Base-by-base conservation (phyloP, 2,113 vertebrate species). In the Arothron firmamentum region DNA sequence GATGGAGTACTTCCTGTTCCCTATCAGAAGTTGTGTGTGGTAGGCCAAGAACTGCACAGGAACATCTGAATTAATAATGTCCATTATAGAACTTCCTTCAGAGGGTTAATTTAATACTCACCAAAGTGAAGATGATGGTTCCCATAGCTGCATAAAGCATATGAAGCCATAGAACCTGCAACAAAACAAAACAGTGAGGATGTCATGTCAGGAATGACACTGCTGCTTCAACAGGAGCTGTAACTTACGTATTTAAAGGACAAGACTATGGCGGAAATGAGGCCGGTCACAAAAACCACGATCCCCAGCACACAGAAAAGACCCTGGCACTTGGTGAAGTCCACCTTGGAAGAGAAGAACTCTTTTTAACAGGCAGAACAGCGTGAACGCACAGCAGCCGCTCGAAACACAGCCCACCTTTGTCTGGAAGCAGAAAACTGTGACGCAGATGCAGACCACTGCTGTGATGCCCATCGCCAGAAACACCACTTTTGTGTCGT, bases 381-480 rank as follows among this genome's bases (percentile, higher is more conserved):
- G 56, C 10, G 57, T 6, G 52, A 62, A 47, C 2, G 47, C 18
- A 52, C 7, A 19, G n/a, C 0, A 0, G 34, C 2, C 3, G 31
- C 52, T 43, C 25, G 16, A 57, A 28, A 31, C 14, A 38, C 28
- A 42, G 2, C n/a, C 71, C 72, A 94, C 97, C 95, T 97, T 98
- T 15, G 97, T 99, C 88, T 99, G 97, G 86, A 98, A 97, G 88
- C 97, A 98, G 92, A 99, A 98, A 78, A 98, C 67, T 0, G 95
- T 98, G 65, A 98, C 95, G 0, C 89, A 58, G 19, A 99, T 92
- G 87, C 94, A 92, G 34, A 99, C 96, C 0, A 98, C 85, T 0
- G 92, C 93, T 0, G 97, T 99, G 89, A 99, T 98, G 17, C 88
- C 83, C 80, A 97, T 77, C 2, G 94, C 91, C 0, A 99, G 85